phyloP scores from a whole-genome alignment of 2,797 vertebrate species.

The Chloroceryle inda region DNA sequence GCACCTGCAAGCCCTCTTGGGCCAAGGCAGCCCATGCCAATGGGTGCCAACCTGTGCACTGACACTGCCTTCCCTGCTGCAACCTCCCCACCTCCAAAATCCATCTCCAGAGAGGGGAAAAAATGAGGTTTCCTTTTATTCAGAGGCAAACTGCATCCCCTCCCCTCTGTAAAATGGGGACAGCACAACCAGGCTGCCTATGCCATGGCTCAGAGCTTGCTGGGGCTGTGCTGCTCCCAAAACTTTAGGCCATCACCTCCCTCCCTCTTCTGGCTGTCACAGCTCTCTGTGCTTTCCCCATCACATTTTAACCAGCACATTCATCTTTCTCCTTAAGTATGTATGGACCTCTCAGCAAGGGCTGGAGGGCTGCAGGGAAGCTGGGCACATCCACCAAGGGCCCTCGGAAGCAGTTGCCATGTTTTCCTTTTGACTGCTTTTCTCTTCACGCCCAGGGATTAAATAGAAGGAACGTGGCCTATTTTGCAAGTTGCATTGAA shows the following conservation, averaged over 20 bases:
- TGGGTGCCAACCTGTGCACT: not conserved
- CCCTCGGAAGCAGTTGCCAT: fast-evolving
- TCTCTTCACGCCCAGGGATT: not conserved
- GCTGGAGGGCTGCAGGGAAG: not conserved
- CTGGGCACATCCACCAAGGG: fast-evolving
- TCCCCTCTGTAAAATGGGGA: not conserved
- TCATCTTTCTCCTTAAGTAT: not conserved
- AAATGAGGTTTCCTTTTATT: not conserved
- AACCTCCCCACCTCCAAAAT: not conserved
- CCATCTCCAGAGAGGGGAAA: not conserved
- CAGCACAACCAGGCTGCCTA: not conserved
- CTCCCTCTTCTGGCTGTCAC: not conserved
- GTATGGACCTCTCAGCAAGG: not conserved
- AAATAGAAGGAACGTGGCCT: slow-evolving; percentile 16
- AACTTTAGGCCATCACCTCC: not conserved
- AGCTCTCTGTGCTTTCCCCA: not conserved
- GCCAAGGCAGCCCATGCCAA: not conserved
- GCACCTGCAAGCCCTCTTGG: not conserved
- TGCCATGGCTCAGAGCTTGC: fast-evolving
- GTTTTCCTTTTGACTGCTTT: not conserved
- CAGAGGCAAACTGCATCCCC: not conserved
- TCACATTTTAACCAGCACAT: not conserved
- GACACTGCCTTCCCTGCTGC: not conserved
- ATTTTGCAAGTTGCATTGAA: slow-evolving; percentile 31
- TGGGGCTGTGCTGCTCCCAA: not conserved